phyloP scores from a whole-genome alignment of 2,888 invertebrate genomes.

The Temnothorax rugatulus region DNA sequence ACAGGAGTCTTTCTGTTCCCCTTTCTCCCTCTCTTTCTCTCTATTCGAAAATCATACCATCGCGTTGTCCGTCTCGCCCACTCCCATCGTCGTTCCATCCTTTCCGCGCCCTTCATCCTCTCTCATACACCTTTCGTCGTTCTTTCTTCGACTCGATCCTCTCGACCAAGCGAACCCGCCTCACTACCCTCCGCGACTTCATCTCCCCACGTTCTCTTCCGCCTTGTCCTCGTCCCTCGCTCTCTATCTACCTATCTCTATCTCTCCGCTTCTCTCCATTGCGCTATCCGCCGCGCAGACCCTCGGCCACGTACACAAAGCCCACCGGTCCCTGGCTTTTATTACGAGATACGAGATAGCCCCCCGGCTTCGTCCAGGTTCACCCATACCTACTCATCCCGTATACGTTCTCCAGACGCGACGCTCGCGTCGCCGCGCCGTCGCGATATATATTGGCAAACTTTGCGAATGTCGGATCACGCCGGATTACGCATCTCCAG shows the following conservation, averaged over 20 bases:
- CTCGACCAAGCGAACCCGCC: constrained; percentile 62
- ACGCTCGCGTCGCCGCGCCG: constrained; percentile 34
- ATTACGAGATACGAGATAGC: constrained; percentile 80
- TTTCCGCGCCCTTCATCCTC: constrained; percentile 46
- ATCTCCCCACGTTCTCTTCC: constrained; percentile 23
- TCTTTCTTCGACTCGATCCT: constrained; percentile 75
- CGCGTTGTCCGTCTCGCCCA: constrained; percentile 56
- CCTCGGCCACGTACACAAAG: constrained; percentile 78
- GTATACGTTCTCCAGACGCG: constrained; percentile 51
- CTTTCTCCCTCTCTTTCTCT: constrained; percentile 40
- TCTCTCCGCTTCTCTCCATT: constrained; percentile 59
- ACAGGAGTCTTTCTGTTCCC: constrained; percentile 69
- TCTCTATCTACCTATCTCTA: constrained; percentile 32
- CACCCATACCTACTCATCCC: constrained; percentile 39
- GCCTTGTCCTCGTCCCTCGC: constrained; percentile 1
- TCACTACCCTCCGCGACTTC: constrained; percentile 40
- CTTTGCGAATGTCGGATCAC: constrained; percentile 77
- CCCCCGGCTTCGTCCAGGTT: constrained; percentile 48
- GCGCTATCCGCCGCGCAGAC: constrained; percentile 60
- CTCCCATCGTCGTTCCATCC: constrained; percentile 39
- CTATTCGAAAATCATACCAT: constrained; percentile 59
- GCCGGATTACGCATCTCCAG: constrained; percentile 76
- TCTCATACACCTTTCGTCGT: constrained; percentile 53
- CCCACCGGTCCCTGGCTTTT: constrained; percentile 76
- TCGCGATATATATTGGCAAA: constrained; percentile 69